Base-by-base conservation (phyloP, 2,797 vertebrate species). In the Gymnopithys bicolor region DNA sequence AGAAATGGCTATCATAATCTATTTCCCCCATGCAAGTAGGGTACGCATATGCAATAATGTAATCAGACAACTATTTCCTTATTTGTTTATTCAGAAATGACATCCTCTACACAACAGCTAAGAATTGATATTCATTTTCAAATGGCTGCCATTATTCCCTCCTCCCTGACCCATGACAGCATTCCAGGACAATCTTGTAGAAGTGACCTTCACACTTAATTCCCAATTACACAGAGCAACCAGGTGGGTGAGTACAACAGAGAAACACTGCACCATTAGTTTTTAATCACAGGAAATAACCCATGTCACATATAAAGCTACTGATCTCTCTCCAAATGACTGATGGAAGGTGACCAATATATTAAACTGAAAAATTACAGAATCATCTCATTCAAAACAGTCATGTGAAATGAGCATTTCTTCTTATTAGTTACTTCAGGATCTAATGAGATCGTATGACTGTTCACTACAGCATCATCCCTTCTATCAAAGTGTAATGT, bases 251-350 rank as follows among this genome's bases (percentile, higher is more conserved):
- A 84, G 27, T 30, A 70, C 22, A 58, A 46, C n/a, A 59, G 3
- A 55, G n/a, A 84, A 84, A 60, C n/a, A 69, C 16, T 46, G 69
- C 35, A 48, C 27, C 51, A n/a, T 70, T 70, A 89, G n/a, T 51
- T 91, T 94, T 74, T n/a, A 69, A 77, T 70, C 52, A 91, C 9
- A 53, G 27, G 43, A 89, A 90, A 90, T 89, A 92, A 81, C 9
- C 30, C 35, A n/a, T n/a, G 16, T 33, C 52, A 35, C 25, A 24
- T 25, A 84, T 45, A 89, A 69, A 77, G 14, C 25, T 70, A 33
- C 24, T 22, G 28, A 11, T 51, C 73, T 24, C 28, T 73, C 41
- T 66, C 41, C 39, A 78, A 62, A 80, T 30, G 18, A 90, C 46
- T 46, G 17, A 86, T 22, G 13, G n/a, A 88, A 73, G n/a, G 90